Evolutionary conservation across 2,797 vertebrate genomes (phyloP).

Genomic region (Hypotaenidia okinawae): DNA sequence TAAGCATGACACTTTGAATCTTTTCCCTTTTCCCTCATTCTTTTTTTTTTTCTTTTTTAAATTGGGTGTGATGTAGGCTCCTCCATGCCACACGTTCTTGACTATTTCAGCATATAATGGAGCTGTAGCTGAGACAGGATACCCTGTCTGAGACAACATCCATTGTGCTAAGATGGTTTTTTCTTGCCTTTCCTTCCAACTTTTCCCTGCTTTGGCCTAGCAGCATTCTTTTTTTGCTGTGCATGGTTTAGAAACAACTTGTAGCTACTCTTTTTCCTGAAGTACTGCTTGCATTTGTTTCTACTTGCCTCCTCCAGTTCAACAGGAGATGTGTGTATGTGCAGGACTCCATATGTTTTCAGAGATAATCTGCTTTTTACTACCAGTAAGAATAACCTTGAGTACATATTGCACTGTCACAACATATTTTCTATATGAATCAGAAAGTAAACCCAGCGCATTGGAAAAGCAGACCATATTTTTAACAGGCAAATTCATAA

Average conservation of each 20-base stretch:
- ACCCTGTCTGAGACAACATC: not conserved
- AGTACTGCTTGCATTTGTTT: slow-evolving; percentile 7
- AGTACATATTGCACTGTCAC: slow-evolving; percentile 63
- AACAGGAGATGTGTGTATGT: not conserved
- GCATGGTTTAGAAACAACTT: not conserved
- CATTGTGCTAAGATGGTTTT: not conserved
- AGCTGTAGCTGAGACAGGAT: not conserved
- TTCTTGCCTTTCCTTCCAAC: not conserved
- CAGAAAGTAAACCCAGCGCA: slow-evolving; percentile 30
- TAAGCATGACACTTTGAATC: not conserved
- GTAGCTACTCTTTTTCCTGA: not conserved
- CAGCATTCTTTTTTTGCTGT: not conserved
- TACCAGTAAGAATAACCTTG: slow-evolving; percentile 68
- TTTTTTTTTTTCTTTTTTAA: not conserved
- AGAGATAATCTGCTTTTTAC: slow-evolving; percentile 65
- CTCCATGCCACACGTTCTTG: not conserved
- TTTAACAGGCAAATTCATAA: slow-evolving; percentile 53
- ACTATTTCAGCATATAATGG: not conserved
- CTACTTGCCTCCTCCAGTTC: not conserved
- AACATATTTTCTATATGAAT: slow-evolving; percentile 51
- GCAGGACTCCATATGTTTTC: slow-evolving; percentile 41
- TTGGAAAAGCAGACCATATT: slow-evolving; percentile 43
- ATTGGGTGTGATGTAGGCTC: not conserved
- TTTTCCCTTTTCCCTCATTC: not conserved
- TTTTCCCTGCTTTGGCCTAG: not conserved